phyloP scores from a whole-genome alignment of 2,888 invertebrate genomes.

The Octodonta nipae region DNA sequence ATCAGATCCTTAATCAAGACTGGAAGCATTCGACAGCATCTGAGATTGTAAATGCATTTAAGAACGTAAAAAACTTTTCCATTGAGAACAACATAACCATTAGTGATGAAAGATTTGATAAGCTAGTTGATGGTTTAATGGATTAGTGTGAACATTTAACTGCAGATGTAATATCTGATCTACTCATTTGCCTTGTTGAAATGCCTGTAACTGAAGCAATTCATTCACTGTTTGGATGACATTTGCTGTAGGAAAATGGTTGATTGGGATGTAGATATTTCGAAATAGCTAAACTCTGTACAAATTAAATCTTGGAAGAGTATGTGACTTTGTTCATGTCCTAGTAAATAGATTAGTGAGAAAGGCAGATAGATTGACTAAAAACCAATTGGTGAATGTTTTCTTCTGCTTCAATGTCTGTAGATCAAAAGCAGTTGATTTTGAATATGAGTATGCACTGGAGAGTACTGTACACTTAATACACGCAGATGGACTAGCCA shows the following conservation, averaged over 20 bases:
- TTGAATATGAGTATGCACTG: constrained; percentile 50
- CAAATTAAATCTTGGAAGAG: constrained; percentile 38
- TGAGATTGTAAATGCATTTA: constrained; percentile 28
- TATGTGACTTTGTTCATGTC: constrained; percentile 43
- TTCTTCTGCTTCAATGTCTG: constrained; percentile 52
- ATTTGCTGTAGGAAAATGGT: constrained; percentile 41
- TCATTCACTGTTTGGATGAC: constrained; percentile 47
- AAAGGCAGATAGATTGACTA: constrained; percentile 45
- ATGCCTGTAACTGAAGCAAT: constrained; percentile 42
- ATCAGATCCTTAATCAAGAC: constrained; percentile 14
- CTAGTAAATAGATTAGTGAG: constrained; percentile 42
- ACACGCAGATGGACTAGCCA: constrained; percentile 51
- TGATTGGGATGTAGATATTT: constrained; percentile 44
- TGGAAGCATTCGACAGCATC: constrained; percentile 22
- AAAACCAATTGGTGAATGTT: constrained; percentile 50
- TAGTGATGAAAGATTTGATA: constrained; percentile 29
- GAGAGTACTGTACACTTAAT: constrained; percentile 41
- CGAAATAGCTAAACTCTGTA: constrained; percentile 50
- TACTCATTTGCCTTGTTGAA: constrained; percentile 40
- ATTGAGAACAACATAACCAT: constrained; percentile 23
- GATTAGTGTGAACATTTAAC: constrained; percentile 42
- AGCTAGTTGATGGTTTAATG: constrained; percentile 32
- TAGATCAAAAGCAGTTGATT: constrained; percentile 45
- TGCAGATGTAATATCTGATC: constrained; percentile 42
- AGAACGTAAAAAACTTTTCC: constrained; percentile 22